Conservation (phyloP, 2,888 invertebrate genomes). For the Zootermopsis nevadensis region DNA sequence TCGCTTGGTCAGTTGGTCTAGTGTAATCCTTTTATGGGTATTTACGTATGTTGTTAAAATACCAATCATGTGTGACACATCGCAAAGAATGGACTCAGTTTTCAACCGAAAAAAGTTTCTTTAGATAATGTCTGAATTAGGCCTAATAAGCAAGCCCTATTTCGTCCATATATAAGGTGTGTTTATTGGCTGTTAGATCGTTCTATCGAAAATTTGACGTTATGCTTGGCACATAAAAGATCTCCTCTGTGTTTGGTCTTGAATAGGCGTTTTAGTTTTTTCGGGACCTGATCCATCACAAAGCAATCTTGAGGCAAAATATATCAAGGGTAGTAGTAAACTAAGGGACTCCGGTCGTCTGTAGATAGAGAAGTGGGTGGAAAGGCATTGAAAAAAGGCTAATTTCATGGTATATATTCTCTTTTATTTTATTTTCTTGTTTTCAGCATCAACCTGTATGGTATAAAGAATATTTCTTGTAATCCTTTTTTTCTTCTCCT, state of each 20-base stretch:
- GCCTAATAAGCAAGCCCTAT: too few species aligned
- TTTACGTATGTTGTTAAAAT: too few species aligned
- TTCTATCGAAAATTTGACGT: not conserved
- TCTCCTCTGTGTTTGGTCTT: not conserved
- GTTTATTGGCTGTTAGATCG: not conserved
- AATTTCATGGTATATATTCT: slow-evolving; percentile 17
- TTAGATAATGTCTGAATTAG: too few species aligned
- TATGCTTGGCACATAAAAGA: not conserved
- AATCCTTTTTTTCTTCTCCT: too few species aligned
- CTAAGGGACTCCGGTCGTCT: not conserved
- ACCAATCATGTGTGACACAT: too few species aligned
- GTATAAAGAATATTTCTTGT: not conserved
- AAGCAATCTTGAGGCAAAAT: slow-evolving; percentile 13
- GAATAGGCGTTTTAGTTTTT: not conserved
- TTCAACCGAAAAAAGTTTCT: too few species aligned
- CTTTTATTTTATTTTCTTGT: not conserved
- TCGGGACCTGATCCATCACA: not conserved
- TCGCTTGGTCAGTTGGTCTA: too few species aligned
- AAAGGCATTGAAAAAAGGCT: slow-evolving; percentile 22
- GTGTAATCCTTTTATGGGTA: too few species aligned
- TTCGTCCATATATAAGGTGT: too few species aligned
- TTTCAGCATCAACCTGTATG: not conserved
- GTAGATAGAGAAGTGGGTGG: not conserved
- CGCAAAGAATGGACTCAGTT: too few species aligned
- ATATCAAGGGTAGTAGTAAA: not conserved